phyloP scores from a whole-genome alignment of 1,140 invertebrate species.

The Brachionus plicatilis region DNA sequence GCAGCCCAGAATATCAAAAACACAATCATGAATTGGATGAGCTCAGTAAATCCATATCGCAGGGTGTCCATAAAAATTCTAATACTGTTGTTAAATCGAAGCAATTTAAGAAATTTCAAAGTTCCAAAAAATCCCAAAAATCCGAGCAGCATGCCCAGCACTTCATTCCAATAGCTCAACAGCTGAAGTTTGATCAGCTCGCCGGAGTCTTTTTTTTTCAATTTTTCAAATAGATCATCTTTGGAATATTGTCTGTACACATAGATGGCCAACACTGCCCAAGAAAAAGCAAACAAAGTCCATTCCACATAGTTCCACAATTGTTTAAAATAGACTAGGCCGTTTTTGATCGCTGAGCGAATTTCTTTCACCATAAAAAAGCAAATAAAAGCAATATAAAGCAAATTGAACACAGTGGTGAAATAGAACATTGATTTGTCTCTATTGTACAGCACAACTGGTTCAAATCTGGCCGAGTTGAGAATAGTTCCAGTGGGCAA shows the following conservation, averaged over 20 bases:
- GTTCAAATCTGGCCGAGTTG: slow-evolving; percentile 58
- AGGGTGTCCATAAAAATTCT: neutral
- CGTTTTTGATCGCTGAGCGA: neutral
- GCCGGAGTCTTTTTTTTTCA: slow-evolving; percentile 51
- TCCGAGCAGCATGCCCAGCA: neutral
- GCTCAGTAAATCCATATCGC: neutral
- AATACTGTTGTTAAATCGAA: slow-evolving; percentile 26
- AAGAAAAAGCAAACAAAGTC: slow-evolving; percentile 53
- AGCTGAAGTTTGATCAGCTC: slow-evolving; percentile 53
- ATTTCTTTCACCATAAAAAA: slow-evolving; percentile 53
- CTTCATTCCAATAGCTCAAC: slow-evolving; percentile 36
- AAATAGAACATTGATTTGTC: slow-evolving; percentile 48
- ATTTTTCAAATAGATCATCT: slow-evolving; percentile 52
- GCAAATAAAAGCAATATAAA: slow-evolving; percentile 56
- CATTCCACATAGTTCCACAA: slow-evolving; percentile 58
- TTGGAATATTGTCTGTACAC: slow-evolving; percentile 52
- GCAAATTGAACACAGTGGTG: slow-evolving; percentile 53
- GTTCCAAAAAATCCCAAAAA: slow-evolving; percentile 16
- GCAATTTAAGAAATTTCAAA: slow-evolving; percentile 33
- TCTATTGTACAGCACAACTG: slow-evolving; percentile 45
- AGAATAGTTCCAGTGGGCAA: slow-evolving; percentile 58
- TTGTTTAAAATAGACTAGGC: slow-evolving; percentile 50
- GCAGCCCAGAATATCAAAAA: neutral
- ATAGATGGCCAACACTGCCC: slow-evolving; percentile 53
- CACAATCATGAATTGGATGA: neutral